These are phyloP conservation scores for Micrasema longulum DNA, from an alignment of 1,140 invertebrate genomes.

Conservation along the genomic window DNA sequence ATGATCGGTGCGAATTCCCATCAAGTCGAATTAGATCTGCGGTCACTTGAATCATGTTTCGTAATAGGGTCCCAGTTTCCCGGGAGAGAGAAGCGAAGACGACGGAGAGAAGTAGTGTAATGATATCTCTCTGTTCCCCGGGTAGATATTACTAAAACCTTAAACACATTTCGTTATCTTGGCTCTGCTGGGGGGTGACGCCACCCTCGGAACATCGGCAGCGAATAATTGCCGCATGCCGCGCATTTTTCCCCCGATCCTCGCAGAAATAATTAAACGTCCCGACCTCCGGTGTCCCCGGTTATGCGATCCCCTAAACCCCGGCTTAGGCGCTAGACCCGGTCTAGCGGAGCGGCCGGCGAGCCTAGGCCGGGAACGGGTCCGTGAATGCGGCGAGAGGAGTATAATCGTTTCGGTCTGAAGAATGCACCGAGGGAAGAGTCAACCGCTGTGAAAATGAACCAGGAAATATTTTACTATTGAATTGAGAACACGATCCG, in stretches of 20 bases:
- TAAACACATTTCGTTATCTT: slow-evolving; percentile 35
- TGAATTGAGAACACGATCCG: neutral
- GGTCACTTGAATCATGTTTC: too few relatives aligned
- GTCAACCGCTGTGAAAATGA: slow-evolving; percentile 12
- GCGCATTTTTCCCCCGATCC: slow-evolving; percentile 52
- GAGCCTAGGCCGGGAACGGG: neutral
- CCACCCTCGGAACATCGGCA: slow-evolving; percentile 40
- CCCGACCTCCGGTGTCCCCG: slow-evolving; percentile 39
- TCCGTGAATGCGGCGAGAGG: slow-evolving; percentile 11
- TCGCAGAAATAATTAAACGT: slow-evolving; percentile 54
- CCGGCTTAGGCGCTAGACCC: slow-evolving; percentile 1
- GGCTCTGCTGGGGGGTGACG: neutral
- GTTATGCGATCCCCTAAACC: slow-evolving; percentile 34
- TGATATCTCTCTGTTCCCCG: neutral
- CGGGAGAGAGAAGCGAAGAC: too few relatives aligned
- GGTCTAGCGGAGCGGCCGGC: neutral
- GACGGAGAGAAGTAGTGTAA: neutral
- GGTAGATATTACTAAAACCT: slow-evolving; percentile 14
- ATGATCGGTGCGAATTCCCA: too few relatives aligned
- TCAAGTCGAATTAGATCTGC: too few relatives aligned
- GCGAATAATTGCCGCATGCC: slow-evolving; percentile 54
- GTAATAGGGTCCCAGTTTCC: too few relatives aligned
- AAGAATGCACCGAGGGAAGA: slow-evolving; percentile 10
- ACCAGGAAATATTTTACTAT: slow-evolving; percentile 1
- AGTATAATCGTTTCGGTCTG: slow-evolving; percentile 9